Conservation (phyloP, 2,113 vertebrate species). For the Nothobranchius kuhntae region DNA sequence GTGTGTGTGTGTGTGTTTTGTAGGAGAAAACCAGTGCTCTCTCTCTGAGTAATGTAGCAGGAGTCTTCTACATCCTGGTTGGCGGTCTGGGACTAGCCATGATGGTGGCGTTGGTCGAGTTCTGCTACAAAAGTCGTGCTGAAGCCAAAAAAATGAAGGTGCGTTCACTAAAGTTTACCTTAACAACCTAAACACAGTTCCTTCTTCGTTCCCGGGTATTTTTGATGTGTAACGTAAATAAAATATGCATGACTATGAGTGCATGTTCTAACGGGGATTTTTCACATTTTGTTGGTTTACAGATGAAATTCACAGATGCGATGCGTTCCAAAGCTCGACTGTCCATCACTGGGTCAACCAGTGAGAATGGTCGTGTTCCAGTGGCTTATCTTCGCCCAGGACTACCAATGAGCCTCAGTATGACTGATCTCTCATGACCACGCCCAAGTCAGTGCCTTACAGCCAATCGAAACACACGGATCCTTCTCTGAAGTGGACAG, state of each 20-base stretch:
- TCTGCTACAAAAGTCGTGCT: conserved; percentile 98
- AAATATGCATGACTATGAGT: too few relatives aligned
- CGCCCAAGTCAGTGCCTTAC: conserved; percentile 95
- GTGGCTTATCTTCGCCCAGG: conserved; percentile 97
- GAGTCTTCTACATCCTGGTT: conserved; percentile 99
- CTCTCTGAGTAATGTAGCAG: conserved; percentile 96
- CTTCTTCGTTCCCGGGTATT: too few relatives aligned
- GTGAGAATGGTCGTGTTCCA: conserved; percentile 94
- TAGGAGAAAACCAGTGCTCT: conserved; percentile 98
- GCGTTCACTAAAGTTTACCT: background rate
- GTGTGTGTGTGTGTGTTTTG: conserved; percentile 18
- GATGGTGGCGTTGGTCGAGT: conserved; percentile 98
- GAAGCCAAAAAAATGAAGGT: conserved; percentile 97
- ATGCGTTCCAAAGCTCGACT: conserved; percentile 96
- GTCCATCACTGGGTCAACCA: conserved; percentile 95
- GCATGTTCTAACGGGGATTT: too few relatives aligned
- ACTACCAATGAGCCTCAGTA: conserved; percentile 99
- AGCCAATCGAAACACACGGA: conserved; percentile 81
- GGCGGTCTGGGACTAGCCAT: conserved; percentile 97
- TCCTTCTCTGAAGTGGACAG: conserved; percentile 14
- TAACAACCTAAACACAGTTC: too few relatives aligned
- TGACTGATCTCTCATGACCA: conserved; percentile 96
- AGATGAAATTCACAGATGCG: conserved; percentile 95
- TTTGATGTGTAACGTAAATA: too few relatives aligned
- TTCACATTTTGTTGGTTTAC: conserved; percentile 59